Evolutionary conservation across 2,888 invertebrate genomes (phyloP).

Genomic region (Ormyrus rosae): DNA sequence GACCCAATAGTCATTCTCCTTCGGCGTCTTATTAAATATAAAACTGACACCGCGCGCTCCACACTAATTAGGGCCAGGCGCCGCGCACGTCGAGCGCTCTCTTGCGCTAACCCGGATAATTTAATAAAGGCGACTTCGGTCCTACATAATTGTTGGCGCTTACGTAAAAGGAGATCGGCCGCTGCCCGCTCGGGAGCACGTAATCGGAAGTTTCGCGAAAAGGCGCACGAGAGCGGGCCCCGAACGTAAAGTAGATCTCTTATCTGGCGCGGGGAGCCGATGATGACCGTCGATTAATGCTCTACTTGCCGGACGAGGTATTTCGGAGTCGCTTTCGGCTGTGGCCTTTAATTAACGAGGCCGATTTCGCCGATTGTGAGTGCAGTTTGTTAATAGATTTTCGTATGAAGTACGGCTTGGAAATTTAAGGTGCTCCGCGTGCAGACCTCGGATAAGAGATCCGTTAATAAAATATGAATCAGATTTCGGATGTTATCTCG

Average conservation of each 20-base stretch:
- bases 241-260: neutral
- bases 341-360: neutral
- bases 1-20: too few species aligned
- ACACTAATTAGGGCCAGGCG: too few species aligned
- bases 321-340: neutral
- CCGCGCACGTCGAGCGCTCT: neutral
- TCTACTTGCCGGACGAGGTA: neutral
- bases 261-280: neutral
- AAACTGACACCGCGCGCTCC: too few species aligned
- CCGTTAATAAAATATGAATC: too few species aligned
- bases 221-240: neutral
- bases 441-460: too few species aligned
- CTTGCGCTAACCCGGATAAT: conserved; percentile 32
- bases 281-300: conserved; percentile 18
- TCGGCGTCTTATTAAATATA: too few species aligned
- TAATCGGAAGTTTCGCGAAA: conserved; percentile 29
- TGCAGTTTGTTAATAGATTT: too few species aligned
- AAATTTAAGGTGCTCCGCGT: too few species aligned
- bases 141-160: neutral
- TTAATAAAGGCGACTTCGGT: conserved; percentile 35
- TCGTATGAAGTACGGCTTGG: too few species aligned
- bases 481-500: too few species aligned
- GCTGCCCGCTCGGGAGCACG: neutral
- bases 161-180: conserved; percentile 23
- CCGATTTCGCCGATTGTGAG: neutral